Conservation (phyloP, 2,888 invertebrate genomes). For the Pogonocherus hispidulus region DNA sequence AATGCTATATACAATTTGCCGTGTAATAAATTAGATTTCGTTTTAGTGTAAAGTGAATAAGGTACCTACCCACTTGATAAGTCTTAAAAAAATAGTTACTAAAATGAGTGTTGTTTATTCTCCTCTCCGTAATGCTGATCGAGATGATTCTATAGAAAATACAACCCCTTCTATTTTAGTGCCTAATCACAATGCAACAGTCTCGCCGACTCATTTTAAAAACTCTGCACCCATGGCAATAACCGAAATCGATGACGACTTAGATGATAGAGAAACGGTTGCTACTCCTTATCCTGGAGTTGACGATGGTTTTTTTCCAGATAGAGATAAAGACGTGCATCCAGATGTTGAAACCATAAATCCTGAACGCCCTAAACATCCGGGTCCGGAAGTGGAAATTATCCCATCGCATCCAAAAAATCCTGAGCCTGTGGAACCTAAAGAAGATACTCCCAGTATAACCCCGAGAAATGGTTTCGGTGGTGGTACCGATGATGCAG, state of each 20-base stretch:
- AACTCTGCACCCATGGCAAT: slow-evolving; percentile 69
- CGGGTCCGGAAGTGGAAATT: slow-evolving; percentile 41
- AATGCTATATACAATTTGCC: background rate
- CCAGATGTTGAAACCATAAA: slow-evolving; percentile 42
- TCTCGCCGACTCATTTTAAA: slow-evolving; percentile 1
- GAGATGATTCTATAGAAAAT: slow-evolving; percentile 8
- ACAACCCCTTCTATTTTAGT: background rate
- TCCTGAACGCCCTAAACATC: slow-evolving; percentile 26
- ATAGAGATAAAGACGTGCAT: slow-evolving; percentile 53
- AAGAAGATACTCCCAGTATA: slow-evolving; percentile 67
- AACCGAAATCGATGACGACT: slow-evolving; percentile 75
- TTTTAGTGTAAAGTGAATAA: too few relatives aligned
- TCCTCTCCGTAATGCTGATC: slow-evolving; percentile 22
- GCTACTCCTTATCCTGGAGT: slow-evolving; percentile 72
- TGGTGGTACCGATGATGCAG: slow-evolving; percentile 42
- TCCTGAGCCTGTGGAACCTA: slow-evolving; percentile 33
- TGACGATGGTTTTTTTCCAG: slow-evolving; percentile 76
- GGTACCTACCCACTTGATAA: too few relatives aligned
- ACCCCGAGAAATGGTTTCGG: slow-evolving; percentile 47
- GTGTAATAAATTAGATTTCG: background rate
- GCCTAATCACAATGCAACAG: slow-evolving; percentile 1
- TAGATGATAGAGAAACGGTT: slow-evolving; percentile 62
- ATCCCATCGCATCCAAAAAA: slow-evolving; percentile 40
- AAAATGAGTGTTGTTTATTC: slow-evolving; percentile 38
- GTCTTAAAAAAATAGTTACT: background rate